A percentile compares a stretch with the other conserved stretches of the same genome.
These are phyloP conservation scores for Hydractinia symbiolongicarpus DNA, from an alignment of 30 jellyfish, hydroid and myxozoan genomes.

Conservation along the genomic window DNA sequence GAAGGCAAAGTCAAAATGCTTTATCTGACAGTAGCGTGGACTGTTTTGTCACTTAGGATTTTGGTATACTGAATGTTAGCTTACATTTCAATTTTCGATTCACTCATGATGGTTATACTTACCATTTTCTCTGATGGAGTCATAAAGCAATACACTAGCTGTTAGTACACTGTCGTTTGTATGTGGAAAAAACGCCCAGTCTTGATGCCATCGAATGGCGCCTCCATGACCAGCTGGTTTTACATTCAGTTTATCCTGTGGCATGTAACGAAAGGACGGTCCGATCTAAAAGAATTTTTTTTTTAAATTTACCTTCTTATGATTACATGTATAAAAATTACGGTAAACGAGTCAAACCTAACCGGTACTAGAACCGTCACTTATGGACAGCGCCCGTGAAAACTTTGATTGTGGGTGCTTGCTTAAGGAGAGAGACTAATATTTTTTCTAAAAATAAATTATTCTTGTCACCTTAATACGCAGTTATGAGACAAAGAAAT, in stretches of 20 bases:
- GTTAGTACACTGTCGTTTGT: slow-evolving; percentile 81
- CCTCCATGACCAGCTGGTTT: slow-evolving; percentile 76
- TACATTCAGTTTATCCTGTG: slow-evolving; percentile 77
- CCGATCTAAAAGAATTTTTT: slow-evolving; percentile 44
- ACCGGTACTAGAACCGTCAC: too few relatives aligned
- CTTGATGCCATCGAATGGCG: slow-evolving; percentile 91
- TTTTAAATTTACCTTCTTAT: background rate
- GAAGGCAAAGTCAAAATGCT: too few relatives aligned
- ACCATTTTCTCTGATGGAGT: slow-evolving; percentile 62
- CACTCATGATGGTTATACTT: background rate
- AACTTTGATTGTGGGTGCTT: background rate
- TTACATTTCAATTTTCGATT: too few relatives aligned
- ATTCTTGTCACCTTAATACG: too few relatives aligned
- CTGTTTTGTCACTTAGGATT: too few relatives aligned
- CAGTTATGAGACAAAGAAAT: too few relatives aligned
- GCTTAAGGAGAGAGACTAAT: background rate
- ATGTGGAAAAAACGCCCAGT: slow-evolving; percentile 93
- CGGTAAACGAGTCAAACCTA: background rate
- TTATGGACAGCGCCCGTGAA: too few relatives aligned
- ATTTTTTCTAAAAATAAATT: background rate
- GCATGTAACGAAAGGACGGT: slow-evolving; percentile 79
- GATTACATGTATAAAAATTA: background rate
- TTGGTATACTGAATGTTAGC: too few relatives aligned
- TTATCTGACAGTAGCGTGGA: too few relatives aligned
- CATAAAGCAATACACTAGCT: slow-evolving; percentile 66